Percentiles rank a stretch among this genome's conserved stretches.
These are phyloP conservation scores for Sarcophilus harrisii DNA, from an alignment of 2,797 vertebrate genomes.

Conservation along the genomic window DNA sequence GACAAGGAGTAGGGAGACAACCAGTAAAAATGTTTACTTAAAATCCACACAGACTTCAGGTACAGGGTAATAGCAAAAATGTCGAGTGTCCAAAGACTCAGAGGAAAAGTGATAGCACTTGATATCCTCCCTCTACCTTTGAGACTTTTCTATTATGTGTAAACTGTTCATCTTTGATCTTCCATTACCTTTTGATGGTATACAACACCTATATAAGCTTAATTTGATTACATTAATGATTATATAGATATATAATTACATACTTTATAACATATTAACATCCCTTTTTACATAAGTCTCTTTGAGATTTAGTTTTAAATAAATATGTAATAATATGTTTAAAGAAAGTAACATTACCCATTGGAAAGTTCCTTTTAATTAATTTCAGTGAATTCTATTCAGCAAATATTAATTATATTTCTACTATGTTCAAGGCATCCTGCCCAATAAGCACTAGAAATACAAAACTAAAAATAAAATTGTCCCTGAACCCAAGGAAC, in stretches of 20 bases:
- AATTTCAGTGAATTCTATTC: neutral
- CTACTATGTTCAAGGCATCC: neutral
- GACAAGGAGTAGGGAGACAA: neutral
- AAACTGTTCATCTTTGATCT: neutral
- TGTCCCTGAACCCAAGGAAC: neutral
- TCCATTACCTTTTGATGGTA: neutral
- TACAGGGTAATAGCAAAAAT: neutral
- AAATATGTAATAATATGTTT: neutral
- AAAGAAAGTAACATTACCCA: neutral
- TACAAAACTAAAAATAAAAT: neutral
- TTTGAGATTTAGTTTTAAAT: neutral
- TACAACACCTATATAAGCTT: neutral
- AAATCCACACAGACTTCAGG: neutral
- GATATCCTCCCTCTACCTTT: neutral
- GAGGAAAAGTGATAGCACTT: neutral
- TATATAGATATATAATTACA: neutral
- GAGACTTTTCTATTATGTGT: neutral
- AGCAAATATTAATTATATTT: neutral
- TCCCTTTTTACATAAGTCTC: neutral
- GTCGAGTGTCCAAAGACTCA: neutral
- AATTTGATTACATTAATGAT: neutral
- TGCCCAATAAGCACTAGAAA: neutral
- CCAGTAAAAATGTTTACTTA: neutral
- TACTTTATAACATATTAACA: neutral
- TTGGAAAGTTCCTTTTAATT: neutral